Conservation (phyloP, 2,888 invertebrate species). For the Agrypnus murinus region DNA sequence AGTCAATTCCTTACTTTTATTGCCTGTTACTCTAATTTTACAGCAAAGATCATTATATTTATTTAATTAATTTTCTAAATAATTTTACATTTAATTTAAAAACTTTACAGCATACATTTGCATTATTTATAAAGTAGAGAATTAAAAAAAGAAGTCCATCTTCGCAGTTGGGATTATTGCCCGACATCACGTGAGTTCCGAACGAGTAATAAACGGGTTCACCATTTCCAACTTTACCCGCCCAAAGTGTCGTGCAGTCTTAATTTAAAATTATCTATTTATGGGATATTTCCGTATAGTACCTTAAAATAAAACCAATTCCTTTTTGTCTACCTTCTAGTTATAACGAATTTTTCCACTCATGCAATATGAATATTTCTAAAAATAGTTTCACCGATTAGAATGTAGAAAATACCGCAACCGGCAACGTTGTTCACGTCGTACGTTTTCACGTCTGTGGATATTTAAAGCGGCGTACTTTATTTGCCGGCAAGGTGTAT, state of each 20-base stretch:
- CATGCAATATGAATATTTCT: not conserved
- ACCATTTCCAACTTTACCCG: no score
- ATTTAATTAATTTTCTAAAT: no score
- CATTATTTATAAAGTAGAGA: no score
- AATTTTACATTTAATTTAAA: no score
- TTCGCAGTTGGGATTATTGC: not conserved
- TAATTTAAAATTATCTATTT: not conserved
- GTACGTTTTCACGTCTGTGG: not conserved
- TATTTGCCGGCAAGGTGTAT: not conserved
- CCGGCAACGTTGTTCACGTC: slow-evolving; percentile 6
- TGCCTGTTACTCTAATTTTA: no score
- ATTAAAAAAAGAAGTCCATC: no score
- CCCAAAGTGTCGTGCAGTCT: no score
- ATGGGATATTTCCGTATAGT: not conserved
- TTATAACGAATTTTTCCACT: not conserved
- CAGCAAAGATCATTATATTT: no score
- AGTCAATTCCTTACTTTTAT: no score
- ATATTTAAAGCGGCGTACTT: not conserved
- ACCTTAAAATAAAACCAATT: not conserved
- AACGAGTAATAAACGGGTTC: no score
- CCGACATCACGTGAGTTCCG: not conserved
- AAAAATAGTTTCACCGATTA: slow-evolving; percentile 10
- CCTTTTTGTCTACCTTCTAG: not conserved
- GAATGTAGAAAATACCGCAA: not conserved
- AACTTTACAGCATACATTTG: no score